These are phyloP conservation scores for Cichlasoma orientale DNA, from an alignment of 2,797 vertebrate species.

Conservation along the genomic window DNA sequence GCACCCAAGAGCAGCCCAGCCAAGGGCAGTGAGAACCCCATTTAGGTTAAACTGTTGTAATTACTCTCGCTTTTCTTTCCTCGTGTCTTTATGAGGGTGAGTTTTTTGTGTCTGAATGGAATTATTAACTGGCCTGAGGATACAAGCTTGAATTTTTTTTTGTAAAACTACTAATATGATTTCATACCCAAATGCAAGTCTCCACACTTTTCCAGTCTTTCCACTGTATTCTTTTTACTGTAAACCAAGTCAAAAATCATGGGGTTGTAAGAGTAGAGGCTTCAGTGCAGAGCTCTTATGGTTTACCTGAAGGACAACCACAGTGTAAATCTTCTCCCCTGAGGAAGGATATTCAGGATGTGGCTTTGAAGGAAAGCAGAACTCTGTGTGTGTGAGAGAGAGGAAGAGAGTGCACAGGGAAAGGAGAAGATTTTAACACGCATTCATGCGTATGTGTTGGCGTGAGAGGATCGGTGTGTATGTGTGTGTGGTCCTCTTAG, in stretches of 20 bases:
- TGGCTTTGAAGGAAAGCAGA: conserved; percentile 71
- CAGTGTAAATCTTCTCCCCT: conserved; percentile 75
- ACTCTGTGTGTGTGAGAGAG: conserved; percentile 24
- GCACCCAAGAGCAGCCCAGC: conserved; percentile 10
- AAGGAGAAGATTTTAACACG: conserved; percentile 25
- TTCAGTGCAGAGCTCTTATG: conserved; percentile 60
- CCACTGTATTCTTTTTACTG: conserved; percentile 39
- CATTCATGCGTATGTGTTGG: conserved; percentile 50
- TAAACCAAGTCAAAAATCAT: conserved; percentile 46
- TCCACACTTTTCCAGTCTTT: conserved; percentile 40
- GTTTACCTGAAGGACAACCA: conserved; percentile 77
- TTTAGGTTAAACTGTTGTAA: background rate
- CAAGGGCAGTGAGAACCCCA: conserved; percentile 23
- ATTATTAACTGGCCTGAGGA: background rate
- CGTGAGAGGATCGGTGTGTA: conserved; percentile 42
- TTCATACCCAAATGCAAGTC: conserved; percentile 35
- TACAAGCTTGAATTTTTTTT: conserved; percentile 26
- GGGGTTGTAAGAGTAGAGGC: conserved; percentile 41
- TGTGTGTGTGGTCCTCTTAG: conserved; percentile 77
- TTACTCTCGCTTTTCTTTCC: background rate
- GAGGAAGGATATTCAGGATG: conserved; percentile 75
- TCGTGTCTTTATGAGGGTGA: background rate
- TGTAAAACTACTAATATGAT: conserved; percentile 15
- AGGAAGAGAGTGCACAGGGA: background rate
- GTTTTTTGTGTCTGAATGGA: conserved; percentile 13